phyloP scores from a whole-genome alignment of 2,113 vertebrate species.

The Crotophaga sulcirostris region DNA sequence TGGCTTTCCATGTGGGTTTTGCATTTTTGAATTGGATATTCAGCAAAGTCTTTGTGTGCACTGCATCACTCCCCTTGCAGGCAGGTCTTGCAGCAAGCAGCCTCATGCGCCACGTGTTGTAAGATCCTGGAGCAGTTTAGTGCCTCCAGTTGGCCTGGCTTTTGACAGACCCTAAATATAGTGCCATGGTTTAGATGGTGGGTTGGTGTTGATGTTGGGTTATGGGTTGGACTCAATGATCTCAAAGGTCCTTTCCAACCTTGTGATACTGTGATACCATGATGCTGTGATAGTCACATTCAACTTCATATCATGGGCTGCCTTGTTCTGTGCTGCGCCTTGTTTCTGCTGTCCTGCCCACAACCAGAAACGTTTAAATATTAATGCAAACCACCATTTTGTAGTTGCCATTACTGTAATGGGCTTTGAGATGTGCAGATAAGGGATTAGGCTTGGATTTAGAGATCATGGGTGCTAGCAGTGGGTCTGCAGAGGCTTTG shows the following conservation, averaged over 20 bases:
- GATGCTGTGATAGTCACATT: too few relatives aligned
- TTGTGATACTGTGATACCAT: too few relatives aligned
- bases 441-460: background rate
- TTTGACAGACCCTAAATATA: background rate
- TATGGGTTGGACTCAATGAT: too few relatives aligned
- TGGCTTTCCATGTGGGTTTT: background rate
- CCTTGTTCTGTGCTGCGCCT: background rate
- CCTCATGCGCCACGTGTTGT: rapidly evolving
- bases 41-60: background rate
- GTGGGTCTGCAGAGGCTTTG: background rate
- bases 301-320: background rate
- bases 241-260: too few relatives aligned
- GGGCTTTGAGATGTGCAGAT: background rate
- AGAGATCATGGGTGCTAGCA: background rate
- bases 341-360: background rate
- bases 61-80: background rate
- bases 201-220: too few relatives aligned
- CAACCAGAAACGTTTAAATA: conserved; percentile 23
- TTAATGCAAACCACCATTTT: conserved; percentile 42
- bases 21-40: background rate
- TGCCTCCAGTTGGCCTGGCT: background rate
- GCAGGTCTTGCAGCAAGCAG: background rate
- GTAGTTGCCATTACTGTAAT: background rate
- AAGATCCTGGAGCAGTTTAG: background rate
- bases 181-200: too few relatives aligned